Base-by-base conservation (phyloP, 2,797 vertebrate species). In the Aulostomus chinensis region DNA sequence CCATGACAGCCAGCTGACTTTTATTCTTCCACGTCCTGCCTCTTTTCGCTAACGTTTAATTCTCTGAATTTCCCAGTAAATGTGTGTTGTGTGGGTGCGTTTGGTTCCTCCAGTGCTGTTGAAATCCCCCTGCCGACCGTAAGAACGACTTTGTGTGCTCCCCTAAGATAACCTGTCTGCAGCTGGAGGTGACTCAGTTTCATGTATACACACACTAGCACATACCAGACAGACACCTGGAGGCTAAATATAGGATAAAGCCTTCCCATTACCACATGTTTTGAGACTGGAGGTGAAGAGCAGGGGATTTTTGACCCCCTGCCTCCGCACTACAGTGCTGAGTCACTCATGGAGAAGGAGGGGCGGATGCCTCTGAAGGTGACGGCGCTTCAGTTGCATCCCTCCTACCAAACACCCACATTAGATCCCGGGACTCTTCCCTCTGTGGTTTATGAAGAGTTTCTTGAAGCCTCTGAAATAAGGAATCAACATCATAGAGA, bases 191-290 rank as follows among this genome's bases (percentile, higher is more conserved):
- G 85, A 85, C 73, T 41, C 49, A 49, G 52, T 63, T 26, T 37
- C 57, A 59, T 9, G 33, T 36, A 52, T 4, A 42, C 42, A 57
- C 4, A 34, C 31, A 46, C 33, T 58, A 41, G 43, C 33, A 18
- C 50, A 59, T 26, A 52, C 34, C 62, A 61, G 58, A 58, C 65
- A 71, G 66, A 82, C 81, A 84, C 86, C 81, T 81, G 78, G 78
- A 78, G 79, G 86, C 91, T 91, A 94, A 92, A 93, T 86, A 86
- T 89, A 94, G 91, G 89, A 88, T 73, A 54, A 77, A 18, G 70
- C 78, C 85, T 83, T 73, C 89, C 78, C 86, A 84, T 90, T 88
- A 87, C 88, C 90, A 83, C 63, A 81, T 69, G 73, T 40, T 85
- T 51, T 18, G 29, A 61, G 60, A 37, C 56, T 63, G 33, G 58